phyloP scores from a whole-genome alignment of 1,140 invertebrate genomes.

The Forficula auricularia region DNA sequence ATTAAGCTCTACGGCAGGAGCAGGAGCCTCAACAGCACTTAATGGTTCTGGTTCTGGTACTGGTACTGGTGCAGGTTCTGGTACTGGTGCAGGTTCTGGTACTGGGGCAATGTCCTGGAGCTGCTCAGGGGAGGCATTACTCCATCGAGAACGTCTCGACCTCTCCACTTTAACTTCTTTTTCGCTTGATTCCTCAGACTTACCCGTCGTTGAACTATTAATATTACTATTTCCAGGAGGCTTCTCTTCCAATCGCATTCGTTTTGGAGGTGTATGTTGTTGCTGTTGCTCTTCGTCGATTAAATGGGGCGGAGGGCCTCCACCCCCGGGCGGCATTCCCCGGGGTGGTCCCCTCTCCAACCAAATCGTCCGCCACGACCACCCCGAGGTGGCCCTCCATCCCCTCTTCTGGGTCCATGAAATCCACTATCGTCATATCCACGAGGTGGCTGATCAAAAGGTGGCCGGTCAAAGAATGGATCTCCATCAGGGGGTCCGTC shows the following conservation, averaged over 20 bases:
- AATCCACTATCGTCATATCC: background rate
- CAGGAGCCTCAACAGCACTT: slow-evolving; percentile 13
- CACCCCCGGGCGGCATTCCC: background rate
- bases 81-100: too few species aligned
- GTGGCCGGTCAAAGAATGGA: slow-evolving; percentile 22
- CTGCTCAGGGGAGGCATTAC: slow-evolving; percentile 10
- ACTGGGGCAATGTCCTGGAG: slow-evolving; percentile 12
- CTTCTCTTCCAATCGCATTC: too few species aligned
- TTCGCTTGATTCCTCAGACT: slow-evolving; percentile 3
- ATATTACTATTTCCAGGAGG: too few species aligned
- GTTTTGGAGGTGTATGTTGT: too few species aligned
- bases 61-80: too few species aligned
- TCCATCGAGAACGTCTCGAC: slow-evolving; percentile 9
- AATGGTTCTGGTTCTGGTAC: too few species aligned
- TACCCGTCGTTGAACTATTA: background rate
- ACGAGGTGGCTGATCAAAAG: slow-evolving; percentile 22
- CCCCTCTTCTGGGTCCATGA: background rate
- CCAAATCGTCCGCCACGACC: slow-evolving; percentile 5
- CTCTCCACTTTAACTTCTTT: slow-evolving; percentile 5
- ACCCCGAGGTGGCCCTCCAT: slow-evolving; percentile 1
- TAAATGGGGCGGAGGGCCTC: slow-evolving; percentile 6
- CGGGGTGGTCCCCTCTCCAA: background rate
- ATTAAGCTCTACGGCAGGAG: slow-evolving; percentile 20
- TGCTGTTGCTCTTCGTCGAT: too few species aligned
- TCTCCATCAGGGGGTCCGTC: slow-evolving; percentile 14